Evolutionary conservation across 1,140 invertebrate species (phyloP).

Genomic region (Teleopsis dalmanni): DNA sequence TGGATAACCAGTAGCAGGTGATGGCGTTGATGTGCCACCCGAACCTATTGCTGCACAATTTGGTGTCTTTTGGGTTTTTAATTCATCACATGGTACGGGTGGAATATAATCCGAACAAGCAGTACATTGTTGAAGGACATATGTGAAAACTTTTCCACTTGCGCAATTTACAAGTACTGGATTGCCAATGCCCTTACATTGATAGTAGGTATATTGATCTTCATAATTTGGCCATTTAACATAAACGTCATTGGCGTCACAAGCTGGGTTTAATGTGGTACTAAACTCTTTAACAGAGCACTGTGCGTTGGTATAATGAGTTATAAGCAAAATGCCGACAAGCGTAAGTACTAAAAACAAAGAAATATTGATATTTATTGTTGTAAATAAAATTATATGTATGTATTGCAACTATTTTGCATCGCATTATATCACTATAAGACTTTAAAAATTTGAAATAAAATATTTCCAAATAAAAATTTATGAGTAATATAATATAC

Average conservation of each 20-base stretch:
- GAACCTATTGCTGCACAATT: constrained; percentile 4
- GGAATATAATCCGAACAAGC: background rate
- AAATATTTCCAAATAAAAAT: too few relatives aligned
- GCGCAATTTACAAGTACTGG: background rate
- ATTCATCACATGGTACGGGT: background rate
- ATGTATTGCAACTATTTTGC: too few relatives aligned
- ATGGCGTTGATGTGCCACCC: background rate
- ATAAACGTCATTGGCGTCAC: background rate
- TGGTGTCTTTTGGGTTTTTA: constrained; percentile 6
- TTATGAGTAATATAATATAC: too few relatives aligned
- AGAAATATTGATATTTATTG: too few relatives aligned
- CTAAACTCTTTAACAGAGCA: constrained; percentile 4
- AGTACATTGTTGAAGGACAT: constrained; percentile 1
- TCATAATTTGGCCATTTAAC: constrained; percentile 22
- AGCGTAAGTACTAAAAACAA: background rate
- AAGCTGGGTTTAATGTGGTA: constrained; percentile 9
- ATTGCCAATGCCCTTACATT: constrained; percentile 1
- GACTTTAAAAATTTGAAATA: too few relatives aligned
- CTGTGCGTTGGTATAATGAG: constrained; percentile 9
- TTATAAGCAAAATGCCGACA: constrained; percentile 18
- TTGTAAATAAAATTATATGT: too few relatives aligned
- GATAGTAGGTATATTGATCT: constrained; percentile 17
- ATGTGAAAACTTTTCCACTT: constrained; percentile 1
- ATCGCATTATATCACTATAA: too few relatives aligned
- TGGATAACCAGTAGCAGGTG: background rate